These are phyloP conservation scores for Orius laevigatus DNA, from an alignment of 1,140 invertebrate genomes.

Conservation along the genomic window DNA sequence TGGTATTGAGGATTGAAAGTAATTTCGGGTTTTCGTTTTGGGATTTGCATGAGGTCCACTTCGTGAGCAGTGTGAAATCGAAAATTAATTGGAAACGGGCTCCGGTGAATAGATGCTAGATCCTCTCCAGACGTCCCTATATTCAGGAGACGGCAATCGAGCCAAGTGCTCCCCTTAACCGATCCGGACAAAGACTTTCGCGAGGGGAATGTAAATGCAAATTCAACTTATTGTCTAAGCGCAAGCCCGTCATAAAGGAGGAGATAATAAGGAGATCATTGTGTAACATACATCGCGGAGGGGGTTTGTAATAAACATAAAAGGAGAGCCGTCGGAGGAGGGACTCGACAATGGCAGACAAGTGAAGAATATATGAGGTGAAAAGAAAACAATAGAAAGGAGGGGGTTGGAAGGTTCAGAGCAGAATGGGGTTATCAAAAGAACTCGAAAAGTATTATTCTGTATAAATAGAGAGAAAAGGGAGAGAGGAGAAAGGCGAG, in stretches of 20 bases:
- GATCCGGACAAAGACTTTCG: no score
- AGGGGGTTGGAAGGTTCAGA: background rate
- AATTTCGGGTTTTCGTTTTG: no score
- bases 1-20: no score
- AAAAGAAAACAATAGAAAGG: conserved; percentile 20
- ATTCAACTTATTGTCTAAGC: conserved; percentile 13
- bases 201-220: conserved; percentile 11
- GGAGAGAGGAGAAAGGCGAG: background rate
- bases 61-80: no score
- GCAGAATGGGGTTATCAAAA: conserved; percentile 21
- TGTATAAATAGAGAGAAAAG: conserved; percentile 20
- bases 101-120: no score
- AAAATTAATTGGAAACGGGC: no score
- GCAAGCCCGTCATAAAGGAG: conserved; percentile 4
- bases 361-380: conserved; percentile 21
- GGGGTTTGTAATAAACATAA: conserved; percentile 14
- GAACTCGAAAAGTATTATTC: conserved; percentile 22
- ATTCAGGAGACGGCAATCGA: no score
- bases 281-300: background rate
- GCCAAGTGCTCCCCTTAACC: no score
- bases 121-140: no score
- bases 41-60: no score
- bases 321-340: conserved; percentile 2
- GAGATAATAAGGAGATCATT: conserved; percentile 14
- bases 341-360: conserved; percentile 14